phyloP scores from a whole-genome alignment of 1,140 invertebrate genomes.

The Diabrotica undecimpunctata region DNA sequence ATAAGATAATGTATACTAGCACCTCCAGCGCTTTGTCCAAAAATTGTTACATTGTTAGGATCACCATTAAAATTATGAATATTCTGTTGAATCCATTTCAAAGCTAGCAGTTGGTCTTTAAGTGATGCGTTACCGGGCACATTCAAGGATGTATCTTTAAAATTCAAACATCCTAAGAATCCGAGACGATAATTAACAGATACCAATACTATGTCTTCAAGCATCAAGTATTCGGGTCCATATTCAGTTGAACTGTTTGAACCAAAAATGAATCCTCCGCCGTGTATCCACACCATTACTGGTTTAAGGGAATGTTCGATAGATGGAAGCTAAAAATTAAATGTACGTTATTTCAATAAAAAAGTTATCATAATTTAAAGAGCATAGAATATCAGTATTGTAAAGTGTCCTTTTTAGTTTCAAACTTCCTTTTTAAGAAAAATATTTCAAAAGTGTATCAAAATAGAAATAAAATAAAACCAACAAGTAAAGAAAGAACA shows the following conservation, averaged over 20 bases:
- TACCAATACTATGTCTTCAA: constrained; percentile 53
- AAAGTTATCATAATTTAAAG: too few species aligned
- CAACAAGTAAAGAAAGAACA: too few species aligned
- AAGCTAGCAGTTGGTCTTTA: constrained; percentile 57
- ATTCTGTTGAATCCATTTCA: constrained; percentile 58
- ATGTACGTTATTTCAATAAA: too few species aligned
- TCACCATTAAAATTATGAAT: constrained; percentile 54
- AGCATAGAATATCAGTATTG: too few species aligned
- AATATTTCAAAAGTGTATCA: too few species aligned
- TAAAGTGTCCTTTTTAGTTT: too few species aligned
- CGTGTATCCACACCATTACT: constrained; percentile 65
- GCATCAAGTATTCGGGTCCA: constrained; percentile 62
- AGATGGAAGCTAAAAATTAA: neutral
- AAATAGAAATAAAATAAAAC: too few species aligned
- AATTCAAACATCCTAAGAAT: constrained; percentile 45
- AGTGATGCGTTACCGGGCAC: constrained; percentile 60
- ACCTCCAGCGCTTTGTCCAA: constrained; percentile 54
- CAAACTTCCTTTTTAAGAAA: too few species aligned
- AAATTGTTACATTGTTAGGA: constrained; percentile 45
- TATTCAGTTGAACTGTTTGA: constrained; percentile 53
- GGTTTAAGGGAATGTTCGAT: constrained; percentile 37
- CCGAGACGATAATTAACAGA: constrained; percentile 53
- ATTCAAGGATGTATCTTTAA: constrained; percentile 45
- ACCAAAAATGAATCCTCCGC: constrained; percentile 57
- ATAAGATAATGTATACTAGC: constrained; percentile 39